These are phyloP conservation scores for Meda fulgida DNA, from an alignment of 2,797 vertebrate genomes.

Conservation along the genomic window DNA sequence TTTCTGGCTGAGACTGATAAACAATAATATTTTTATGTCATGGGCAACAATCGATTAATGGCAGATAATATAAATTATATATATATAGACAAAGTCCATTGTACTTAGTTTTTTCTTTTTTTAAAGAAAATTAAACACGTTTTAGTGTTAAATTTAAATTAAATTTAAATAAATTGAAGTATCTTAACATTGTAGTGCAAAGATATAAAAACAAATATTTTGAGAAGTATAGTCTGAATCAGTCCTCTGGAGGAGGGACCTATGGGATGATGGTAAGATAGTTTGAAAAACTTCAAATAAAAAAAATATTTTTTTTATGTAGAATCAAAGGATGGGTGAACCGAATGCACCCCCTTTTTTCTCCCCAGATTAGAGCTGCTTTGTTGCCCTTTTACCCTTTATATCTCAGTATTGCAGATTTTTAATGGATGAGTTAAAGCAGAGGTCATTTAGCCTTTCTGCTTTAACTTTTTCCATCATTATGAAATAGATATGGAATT, in stretches of 20 bases:
- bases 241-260: neutral
- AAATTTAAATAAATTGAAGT: neutral
- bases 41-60: neutral
- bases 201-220: neutral
- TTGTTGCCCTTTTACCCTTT: neutral
- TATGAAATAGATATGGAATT: neutral
- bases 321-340: slow-evolving; percentile 20
- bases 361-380: neutral
- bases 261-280: neutral
- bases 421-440: slow-evolving; percentile 20
- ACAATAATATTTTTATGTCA: neutral
- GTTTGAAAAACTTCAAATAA: neutral
- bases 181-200: neutral
- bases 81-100: too few species aligned
- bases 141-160: neutral
- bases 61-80: neutral
- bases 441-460: neutral
- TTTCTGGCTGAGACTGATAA: neutral
- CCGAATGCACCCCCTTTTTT: slow-evolving; percentile 16
- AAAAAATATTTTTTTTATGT: neutral
- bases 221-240: neutral
- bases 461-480: slow-evolving; percentile 5
- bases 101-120: too few species aligned
- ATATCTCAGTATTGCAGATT: neutral
- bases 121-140: too few species aligned